Evolutionary conservation across 2,888 invertebrate genomes (phyloP), one percentile per base, ranked within the genome.

Genomic region (Chrysolina haemoptera): DNA sequence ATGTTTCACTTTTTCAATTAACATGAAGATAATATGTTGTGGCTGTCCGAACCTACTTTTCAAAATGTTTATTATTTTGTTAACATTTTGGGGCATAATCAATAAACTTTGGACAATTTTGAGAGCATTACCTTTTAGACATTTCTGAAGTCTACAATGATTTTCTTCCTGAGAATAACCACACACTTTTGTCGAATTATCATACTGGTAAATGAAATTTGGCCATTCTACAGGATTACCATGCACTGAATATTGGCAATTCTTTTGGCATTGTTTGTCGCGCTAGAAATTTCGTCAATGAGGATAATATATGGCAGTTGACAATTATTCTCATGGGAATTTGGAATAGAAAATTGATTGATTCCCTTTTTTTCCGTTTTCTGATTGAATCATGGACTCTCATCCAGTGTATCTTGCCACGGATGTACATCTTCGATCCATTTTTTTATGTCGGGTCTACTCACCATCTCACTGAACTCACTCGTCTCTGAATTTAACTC

Each of bases 81-180:
- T 12, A 43, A 43, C 43, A 43, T 43, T 43, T 8, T 43, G 11
- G 11, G 43, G 43, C 27, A 27, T 27, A 27, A 27, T 27, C 27
- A 62, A 22, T 27, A 14, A 12, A 16, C 62, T 40, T 18, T 40
- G 62, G 14, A 62, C 40, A 22, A n/a, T 62, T 9, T 62, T 35
- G n/a, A 22, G 16, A 11, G 62, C 62, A n/a, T 62, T 27, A 16
- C 62, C 62, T 62, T 41, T 62, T 18, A 27, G 40, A 62, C 62
- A 12, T 18, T 62, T 40, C 40, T 40, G 62, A 10, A 40, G 40
- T 18, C 62, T 62, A 16, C 35, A 35, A 16, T 62, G 62, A 18
- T 62, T 62, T 35, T 62, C 62, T 62, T 27, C 62, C n/a, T 62
- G 35, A 35, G 40, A 62, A 62, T 35, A 62, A 62, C 62, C 35